phyloP scores from a whole-genome alignment of 2,888 invertebrate genomes.

The Allophyes oxyacanthae region DNA sequence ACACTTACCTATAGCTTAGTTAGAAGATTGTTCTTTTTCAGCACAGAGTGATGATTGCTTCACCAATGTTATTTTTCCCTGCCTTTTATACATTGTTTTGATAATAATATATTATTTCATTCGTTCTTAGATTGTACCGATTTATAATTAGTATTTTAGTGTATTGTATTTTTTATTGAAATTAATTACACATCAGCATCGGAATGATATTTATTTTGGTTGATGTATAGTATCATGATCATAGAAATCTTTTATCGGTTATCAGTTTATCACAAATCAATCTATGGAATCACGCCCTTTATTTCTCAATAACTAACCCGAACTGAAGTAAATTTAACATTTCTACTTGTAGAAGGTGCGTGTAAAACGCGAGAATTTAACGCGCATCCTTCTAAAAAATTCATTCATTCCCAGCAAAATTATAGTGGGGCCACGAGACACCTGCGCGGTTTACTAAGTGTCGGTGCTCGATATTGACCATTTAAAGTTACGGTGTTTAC shows the following conservation, averaged over 20 bases:
- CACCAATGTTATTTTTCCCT: slow-evolving; percentile 58
- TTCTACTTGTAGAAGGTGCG: slow-evolving; percentile 43
- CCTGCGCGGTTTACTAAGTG: slow-evolving; percentile 65
- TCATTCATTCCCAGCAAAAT: slow-evolving; percentile 63
- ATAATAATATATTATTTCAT: slow-evolving; percentile 11
- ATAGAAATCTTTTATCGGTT: too few species aligned
- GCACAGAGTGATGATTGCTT: slow-evolving; percentile 78
- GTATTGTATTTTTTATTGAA: too few species aligned
- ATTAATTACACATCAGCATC: too few species aligned
- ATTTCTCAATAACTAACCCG: slow-evolving; percentile 31
- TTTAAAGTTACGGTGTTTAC: slow-evolving; percentile 50
- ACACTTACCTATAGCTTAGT: slow-evolving; percentile 56
- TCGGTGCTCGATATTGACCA: slow-evolving; percentile 47
- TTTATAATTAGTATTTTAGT: background rate
- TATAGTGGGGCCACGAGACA: slow-evolving; percentile 64
- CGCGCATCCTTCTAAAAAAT: slow-evolving; percentile 66
- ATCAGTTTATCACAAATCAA: too few species aligned
- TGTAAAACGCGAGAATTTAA: slow-evolving; percentile 61
- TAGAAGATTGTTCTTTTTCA: slow-evolving; percentile 66
- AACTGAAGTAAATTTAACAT: slow-evolving; percentile 33
- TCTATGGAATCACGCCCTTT: too few species aligned
- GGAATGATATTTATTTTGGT: too few species aligned
- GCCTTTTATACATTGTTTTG: slow-evolving; percentile 50
- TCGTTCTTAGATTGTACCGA: slow-evolving; percentile 21
- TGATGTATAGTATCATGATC: too few species aligned